These are phyloP conservation scores for Dyspetes luteomarginatus DNA, from an alignment of 2,888 invertebrate species.

Conservation along the genomic window DNA sequence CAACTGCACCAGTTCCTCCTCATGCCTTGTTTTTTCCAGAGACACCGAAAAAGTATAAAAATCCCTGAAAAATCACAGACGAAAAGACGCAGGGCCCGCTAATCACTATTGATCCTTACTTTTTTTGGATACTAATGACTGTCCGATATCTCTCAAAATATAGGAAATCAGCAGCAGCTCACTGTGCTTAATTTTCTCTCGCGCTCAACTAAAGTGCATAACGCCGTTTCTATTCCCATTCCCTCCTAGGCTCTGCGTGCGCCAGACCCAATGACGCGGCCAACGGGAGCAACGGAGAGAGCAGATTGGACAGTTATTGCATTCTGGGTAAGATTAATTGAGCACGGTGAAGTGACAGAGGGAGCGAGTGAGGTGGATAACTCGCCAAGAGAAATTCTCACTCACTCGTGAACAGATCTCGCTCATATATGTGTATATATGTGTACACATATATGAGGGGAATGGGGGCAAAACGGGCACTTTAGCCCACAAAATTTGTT, in stretches of 20 bases:
- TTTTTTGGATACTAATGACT: too few species aligned
- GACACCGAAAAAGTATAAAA: too few species aligned
- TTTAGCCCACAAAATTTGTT: too few species aligned
- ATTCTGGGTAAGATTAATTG: constrained; percentile 84
- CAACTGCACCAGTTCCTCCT: too few species aligned
- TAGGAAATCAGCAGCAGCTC: not conserved
- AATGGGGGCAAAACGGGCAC: not conserved
- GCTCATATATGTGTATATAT: constrained; percentile 15
- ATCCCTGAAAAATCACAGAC: too few species aligned
- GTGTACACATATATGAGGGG: too few species aligned
- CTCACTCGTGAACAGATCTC: constrained; percentile 47
- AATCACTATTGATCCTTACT: too few species aligned
- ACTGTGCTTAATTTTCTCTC: not conserved
- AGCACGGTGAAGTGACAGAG: constrained; percentile 66
- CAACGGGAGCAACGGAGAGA: constrained; percentile 75
- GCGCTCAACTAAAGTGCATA: constrained; percentile 26
- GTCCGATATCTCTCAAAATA: not conserved
- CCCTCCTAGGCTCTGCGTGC: constrained; percentile 45
- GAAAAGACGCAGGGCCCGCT: too few species aligned
- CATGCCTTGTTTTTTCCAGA: too few species aligned
- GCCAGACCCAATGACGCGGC: constrained; percentile 77
- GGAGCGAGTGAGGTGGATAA: constrained; percentile 26
- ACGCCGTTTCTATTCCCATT: constrained; percentile 5
- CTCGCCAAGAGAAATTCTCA: constrained; percentile 46
- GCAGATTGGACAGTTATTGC: constrained; percentile 84